Percentiles rank a stretch among this genome's conserved stretches.
phyloP scores from a whole-genome alignment of 2,113 vertebrate species.

The Labeo rohita region DNA sequence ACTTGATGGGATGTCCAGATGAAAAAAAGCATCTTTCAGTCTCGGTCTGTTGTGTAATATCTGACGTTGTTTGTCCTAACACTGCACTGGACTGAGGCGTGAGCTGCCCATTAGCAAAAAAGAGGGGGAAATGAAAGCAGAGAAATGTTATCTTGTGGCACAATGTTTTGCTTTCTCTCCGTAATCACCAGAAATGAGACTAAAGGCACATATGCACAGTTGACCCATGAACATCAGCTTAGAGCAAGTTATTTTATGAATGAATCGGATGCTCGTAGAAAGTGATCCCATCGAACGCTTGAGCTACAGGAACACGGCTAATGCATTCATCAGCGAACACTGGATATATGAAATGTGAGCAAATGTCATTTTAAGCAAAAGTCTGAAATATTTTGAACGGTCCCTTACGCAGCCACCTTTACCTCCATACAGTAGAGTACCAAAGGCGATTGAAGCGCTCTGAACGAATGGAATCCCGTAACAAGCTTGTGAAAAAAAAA shows the following conservation, averaged over 20 bases:
- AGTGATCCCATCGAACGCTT: not conserved
- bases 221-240: not conserved
- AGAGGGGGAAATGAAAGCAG: not conserved
- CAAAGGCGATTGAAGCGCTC: not conserved
- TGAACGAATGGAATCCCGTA: not conserved
- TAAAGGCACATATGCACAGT: constrained; percentile 16
- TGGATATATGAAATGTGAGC: not conserved
- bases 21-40: not conserved
- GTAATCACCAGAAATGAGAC: not conserved
- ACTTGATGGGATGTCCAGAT: constrained; percentile 1
- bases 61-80: constrained; percentile 11
- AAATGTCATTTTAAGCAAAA: not conserved
- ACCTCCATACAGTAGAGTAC: constrained; percentile 1
- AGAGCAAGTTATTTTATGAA: constrained; percentile 2
- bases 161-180: not conserved
- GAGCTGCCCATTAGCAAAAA: constrained; percentile 4
- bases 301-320: not conserved
- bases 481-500: not conserved
- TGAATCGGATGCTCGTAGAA: not conserved
- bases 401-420: not conserved
- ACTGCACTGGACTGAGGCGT: constrained; percentile 40
- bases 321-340: not conserved
- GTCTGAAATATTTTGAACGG: not conserved
- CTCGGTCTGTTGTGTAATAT: constrained; percentile 34
- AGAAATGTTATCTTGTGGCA: not conserved